Conservation (phyloP, 2,113 vertebrate genomes). For the Microcebus tavaratra region DNA sequence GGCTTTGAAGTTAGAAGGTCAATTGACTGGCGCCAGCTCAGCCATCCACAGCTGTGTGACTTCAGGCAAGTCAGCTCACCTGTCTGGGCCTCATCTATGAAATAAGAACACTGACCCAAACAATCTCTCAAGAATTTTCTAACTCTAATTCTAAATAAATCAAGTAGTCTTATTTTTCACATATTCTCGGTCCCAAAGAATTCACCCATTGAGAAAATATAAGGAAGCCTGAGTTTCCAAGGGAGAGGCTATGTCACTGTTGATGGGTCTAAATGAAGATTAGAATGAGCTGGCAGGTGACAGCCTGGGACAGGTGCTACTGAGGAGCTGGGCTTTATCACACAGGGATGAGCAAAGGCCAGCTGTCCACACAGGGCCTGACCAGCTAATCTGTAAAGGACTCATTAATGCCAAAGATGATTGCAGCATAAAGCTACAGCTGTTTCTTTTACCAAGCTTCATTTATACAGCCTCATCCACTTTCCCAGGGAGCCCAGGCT, state of each 20-base stretch:
- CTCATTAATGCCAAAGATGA: background rate
- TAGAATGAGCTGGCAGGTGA: background rate
- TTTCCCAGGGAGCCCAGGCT: background rate
- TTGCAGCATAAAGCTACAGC: background rate
- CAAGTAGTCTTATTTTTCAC: background rate
- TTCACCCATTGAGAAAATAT: background rate
- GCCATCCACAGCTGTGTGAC: background rate
- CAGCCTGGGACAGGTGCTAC: background rate
- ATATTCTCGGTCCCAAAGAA: background rate
- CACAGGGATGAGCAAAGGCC: background rate
- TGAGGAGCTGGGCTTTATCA: background rate
- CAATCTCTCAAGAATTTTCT: background rate
- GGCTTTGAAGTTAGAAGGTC: background rate
- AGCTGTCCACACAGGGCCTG: background rate
- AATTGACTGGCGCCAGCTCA: background rate
- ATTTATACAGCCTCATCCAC: background rate
- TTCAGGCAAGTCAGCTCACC: background rate
- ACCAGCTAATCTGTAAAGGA: background rate
- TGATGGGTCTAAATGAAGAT: background rate
- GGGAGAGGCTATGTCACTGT: background rate
- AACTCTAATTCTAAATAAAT: slow-evolving; percentile 4
- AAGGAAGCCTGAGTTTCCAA: background rate
- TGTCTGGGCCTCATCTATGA: background rate
- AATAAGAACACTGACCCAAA: background rate
- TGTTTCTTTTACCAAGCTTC: background rate